Evolutionary conservation across 2,113 vertebrate genomes (phyloP).

Genomic region (Tapirus terrestris): DNA sequence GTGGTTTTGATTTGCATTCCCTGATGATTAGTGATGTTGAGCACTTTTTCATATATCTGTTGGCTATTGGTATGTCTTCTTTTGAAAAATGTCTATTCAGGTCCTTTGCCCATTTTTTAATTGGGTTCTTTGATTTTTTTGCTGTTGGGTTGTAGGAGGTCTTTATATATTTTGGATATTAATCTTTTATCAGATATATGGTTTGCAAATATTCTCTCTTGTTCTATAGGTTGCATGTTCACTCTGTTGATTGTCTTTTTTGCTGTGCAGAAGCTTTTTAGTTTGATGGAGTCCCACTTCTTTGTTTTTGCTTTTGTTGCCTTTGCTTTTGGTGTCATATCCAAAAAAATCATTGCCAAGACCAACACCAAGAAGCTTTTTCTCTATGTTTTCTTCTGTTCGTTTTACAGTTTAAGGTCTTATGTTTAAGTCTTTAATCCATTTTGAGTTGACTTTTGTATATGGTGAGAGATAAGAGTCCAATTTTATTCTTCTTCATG

Average conservation of each 20-base stretch:
- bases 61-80: neutral
- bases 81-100: neutral
- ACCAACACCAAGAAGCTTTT: neutral
- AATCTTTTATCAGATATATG: neutral
- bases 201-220: neutral
- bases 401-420: neutral
- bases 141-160: neutral
- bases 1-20: neutral
- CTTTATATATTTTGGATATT: neutral
- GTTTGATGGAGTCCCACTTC: neutral
- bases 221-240: neutral
- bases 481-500: neutral
- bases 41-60: neutral
- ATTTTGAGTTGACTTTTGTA: neutral
- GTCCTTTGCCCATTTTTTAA: neutral
- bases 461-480: neutral
- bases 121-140: neutral
- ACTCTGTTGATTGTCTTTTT: neutral
- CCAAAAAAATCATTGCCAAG: neutral
- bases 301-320: neutral
- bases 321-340: neutral
- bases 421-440: neutral
- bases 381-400: neutral
- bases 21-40: neutral
- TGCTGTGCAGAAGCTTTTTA: neutral